These are phyloP conservation scores for Hippolais icterina DNA, from an alignment of 2,113 vertebrate species.

Conservation along the genomic window DNA sequence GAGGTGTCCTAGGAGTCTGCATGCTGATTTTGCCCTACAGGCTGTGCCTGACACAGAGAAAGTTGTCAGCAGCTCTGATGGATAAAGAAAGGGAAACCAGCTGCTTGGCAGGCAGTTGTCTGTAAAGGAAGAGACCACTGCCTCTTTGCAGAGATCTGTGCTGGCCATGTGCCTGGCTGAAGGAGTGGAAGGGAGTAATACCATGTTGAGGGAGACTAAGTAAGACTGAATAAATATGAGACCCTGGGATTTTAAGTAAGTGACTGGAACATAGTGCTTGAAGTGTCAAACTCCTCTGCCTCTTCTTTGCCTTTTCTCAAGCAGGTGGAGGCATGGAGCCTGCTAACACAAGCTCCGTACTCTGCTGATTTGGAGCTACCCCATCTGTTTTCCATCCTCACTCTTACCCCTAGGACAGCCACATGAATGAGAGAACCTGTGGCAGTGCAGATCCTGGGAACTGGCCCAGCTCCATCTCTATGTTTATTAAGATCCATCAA, in stretches of 20 bases:
- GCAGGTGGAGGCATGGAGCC: background rate
- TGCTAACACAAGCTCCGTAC: background rate
- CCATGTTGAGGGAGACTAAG: background rate
- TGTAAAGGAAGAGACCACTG: conserved; percentile 19
- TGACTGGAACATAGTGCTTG: background rate
- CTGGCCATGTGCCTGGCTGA: conserved; percentile 17
- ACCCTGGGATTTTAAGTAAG: background rate
- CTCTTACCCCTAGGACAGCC: background rate
- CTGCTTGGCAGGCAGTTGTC: background rate
- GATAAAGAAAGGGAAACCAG: conserved; percentile 13
- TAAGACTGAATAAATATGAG: background rate
- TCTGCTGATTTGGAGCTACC: background rate
- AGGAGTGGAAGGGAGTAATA: background rate
- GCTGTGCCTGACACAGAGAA: background rate
- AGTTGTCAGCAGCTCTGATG: background rate
- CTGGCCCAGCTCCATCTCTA: background rate
- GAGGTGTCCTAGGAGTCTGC: background rate
- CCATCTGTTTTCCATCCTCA: background rate
- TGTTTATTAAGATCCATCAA: background rate
- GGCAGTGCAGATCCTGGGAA: background rate
- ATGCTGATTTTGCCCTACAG: background rate
- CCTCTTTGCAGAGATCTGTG: conserved; percentile 4
- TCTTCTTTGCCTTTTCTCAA: background rate
- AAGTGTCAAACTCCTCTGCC: background rate
- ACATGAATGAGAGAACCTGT: background rate